Conservation (phyloP, 2,888 invertebrate species). For the Ichneumon xanthorius region DNA sequence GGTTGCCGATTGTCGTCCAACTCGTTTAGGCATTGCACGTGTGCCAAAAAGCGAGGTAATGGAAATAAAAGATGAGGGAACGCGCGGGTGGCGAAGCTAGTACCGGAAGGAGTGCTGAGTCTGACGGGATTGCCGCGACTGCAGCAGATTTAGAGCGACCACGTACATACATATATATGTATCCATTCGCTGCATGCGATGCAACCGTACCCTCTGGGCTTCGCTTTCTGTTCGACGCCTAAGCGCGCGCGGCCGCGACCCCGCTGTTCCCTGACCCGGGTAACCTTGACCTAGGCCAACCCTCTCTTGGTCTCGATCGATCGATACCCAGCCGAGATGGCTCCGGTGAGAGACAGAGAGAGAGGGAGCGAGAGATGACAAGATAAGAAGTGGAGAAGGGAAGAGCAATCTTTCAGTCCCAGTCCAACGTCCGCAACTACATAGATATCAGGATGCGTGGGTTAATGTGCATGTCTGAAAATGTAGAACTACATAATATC, state of each 20-base stretch:
- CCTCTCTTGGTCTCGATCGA: constrained; percentile 58
- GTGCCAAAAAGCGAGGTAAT: constrained; percentile 11
- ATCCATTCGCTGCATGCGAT: constrained; percentile 37
- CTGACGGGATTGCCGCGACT: constrained; percentile 59
- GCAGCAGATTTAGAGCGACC: constrained; percentile 44
- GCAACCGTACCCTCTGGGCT: constrained; percentile 48
- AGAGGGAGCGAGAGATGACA: not conserved
- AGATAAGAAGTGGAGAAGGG: not conserved
- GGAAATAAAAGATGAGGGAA: constrained; percentile 23
- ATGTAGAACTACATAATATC: no score
- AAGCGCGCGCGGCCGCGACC: constrained; percentile 50
- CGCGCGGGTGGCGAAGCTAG: constrained; percentile 3
- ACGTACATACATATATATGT: not conserved
- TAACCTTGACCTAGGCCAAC: constrained; percentile 79
- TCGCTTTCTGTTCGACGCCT: constrained; percentile 49
- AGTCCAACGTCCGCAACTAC: not conserved
- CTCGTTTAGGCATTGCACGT: not conserved
- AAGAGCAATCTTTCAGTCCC: not conserved
- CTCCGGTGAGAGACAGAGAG: not conserved
- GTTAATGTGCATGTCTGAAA: no score
- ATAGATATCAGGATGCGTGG: not conserved
- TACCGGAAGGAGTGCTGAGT: constrained; percentile 52
- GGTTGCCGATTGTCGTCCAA: constrained; percentile 11
- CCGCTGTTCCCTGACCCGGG: constrained; percentile 72
- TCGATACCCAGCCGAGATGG: constrained; percentile 59